Conservation (phyloP, 2,888 invertebrate genomes). For the Fragum whitleyi region DNA sequence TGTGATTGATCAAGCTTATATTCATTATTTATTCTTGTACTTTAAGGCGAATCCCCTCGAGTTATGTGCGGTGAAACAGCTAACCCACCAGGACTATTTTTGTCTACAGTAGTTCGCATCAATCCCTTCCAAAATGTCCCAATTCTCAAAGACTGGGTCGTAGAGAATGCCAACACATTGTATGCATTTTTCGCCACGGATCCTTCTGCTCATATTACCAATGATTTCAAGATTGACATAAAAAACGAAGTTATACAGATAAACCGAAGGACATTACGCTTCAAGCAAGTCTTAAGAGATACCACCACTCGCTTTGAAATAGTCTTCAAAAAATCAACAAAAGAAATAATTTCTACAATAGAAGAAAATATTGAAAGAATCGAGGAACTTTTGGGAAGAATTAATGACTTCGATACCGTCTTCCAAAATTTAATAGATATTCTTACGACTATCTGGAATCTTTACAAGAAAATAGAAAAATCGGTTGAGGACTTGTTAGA, state of each 20-base stretch:
- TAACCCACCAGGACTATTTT: constrained; percentile 61
- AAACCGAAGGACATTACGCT: background rate
- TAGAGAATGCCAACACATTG: constrained; percentile 16
- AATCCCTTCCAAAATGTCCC: constrained; percentile 51
- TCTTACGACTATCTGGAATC: constrained; percentile 25
- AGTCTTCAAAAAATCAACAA: constrained; percentile 25
- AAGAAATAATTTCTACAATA: constrained; percentile 10
- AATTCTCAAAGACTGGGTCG: constrained; percentile 45
- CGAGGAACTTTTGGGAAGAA: background rate
- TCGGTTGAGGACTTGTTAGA: background rate
- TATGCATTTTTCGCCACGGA: constrained; percentile 55
- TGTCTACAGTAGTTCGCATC: constrained; percentile 18
- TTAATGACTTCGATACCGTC: background rate
- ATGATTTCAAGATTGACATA: constrained; percentile 9
- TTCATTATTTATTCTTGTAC: background rate
- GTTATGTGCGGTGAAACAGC: constrained; percentile 19
- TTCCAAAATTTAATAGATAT: background rate
- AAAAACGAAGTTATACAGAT: constrained; percentile 15
- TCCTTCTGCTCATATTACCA: background rate
- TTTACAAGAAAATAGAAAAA: background rate
- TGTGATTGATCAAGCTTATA: too few species aligned
- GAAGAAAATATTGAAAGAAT: constrained; percentile 8
- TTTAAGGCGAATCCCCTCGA: constrained; percentile 28
- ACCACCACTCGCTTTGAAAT: constrained; percentile 7
- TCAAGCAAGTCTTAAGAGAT: background rate